Evolutionary conservation across 2,797 vertebrate genomes (phyloP).

Genomic region (Sphenopsis melanotis): DNA sequence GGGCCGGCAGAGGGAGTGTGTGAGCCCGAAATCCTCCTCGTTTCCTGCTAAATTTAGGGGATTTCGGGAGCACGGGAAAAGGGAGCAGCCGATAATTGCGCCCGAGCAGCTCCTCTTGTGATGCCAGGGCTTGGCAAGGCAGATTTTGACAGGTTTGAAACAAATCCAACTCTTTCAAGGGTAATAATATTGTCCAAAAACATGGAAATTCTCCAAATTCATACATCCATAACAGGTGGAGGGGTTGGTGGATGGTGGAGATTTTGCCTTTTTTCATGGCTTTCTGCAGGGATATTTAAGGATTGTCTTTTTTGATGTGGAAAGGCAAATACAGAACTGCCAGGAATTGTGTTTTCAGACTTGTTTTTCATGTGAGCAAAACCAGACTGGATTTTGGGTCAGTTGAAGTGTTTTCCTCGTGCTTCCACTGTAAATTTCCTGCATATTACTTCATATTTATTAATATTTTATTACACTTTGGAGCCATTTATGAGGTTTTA

Average conservation of each 20-base stretch:
- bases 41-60: accelerated
- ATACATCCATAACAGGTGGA: neutral
- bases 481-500: neutral
- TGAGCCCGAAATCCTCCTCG: neutral
- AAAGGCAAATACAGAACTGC: neutral
- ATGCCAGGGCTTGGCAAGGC: neutral
- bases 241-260: neutral
- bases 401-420: neutral
- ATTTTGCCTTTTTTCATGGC: accelerated
- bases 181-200: neutral
- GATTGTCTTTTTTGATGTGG: neutral
- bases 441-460: neutral
- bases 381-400: neutral
- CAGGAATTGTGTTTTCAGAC: neutral
- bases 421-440: neutral
- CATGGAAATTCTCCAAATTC: neutral
- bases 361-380: neutral
- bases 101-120: neutral
- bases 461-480: neutral
- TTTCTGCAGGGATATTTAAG: neutral
- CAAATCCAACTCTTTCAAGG: neutral
- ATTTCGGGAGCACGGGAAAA: neutral
- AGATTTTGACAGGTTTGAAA: neutral
- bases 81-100: accelerated
- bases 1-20: conserved; percentile 34